Base-by-base conservation (phyloP, 2,888 invertebrate species). In the Spilarctia lutea region DNA sequence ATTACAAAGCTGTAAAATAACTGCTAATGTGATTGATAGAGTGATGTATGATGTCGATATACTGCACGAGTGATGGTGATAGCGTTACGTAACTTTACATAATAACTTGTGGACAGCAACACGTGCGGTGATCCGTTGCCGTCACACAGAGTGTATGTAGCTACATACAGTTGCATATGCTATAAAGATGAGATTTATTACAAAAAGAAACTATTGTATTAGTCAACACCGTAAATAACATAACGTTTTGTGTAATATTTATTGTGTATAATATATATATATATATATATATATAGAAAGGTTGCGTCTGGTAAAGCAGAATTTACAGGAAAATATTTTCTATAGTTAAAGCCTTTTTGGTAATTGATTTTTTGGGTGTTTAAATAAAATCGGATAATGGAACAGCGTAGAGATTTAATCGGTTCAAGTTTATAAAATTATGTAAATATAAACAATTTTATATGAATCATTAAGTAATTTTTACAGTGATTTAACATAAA, bases 21-120 rank as follows among this genome's bases (percentile, higher is more conserved):
- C 56, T 27, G 56, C 39, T 69, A 69, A 69, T 69, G 27, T 39
- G 27, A 69, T 18, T 39, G 69, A 56, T 56, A 18, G 69, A 56
- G 30, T 33, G 33, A 2, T 8, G 69, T 39, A 18, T 35, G 56
- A 33, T 56, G 69, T 16, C 56, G 8, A 2, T 27, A 11, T 20
- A 11, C n/a, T 11, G 56, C 24, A n/a, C n/a, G 24, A n/a, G 56
- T 56, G n/a, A n/a, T 56, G n/a, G n/a, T 56, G n/a, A 39, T 56
- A n/a, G 48, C 13, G 24, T 68, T 68, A 52, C 30, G 68, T 48
- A 68, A 68, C 7, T 11, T 52, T 68, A 45, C 35, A 68, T 33
- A 30, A 68, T 13, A 48, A 10, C 27, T 7, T 27, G 66, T 27
- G 39, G 42, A 42, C 56, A 11, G n/a, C 6, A 56, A n/a, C 52